phyloP scores from a whole-genome alignment of 2,888 invertebrate species.

The Drosophila antonietae region DNA sequence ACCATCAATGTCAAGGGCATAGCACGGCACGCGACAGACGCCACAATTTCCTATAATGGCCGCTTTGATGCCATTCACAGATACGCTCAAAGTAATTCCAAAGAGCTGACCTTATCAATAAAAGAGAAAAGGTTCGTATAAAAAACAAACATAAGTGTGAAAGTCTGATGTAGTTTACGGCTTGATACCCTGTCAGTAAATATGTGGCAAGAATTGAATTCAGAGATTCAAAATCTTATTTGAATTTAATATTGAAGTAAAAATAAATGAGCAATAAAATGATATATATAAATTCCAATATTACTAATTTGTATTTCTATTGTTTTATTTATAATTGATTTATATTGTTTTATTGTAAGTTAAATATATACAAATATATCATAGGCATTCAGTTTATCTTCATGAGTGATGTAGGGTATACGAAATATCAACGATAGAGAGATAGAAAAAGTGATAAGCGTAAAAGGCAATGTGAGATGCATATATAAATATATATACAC shows the following conservation, averaged over 20 bases:
- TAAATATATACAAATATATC: not conserved
- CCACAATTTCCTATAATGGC: constrained; percentile 48
- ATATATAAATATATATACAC: not conserved
- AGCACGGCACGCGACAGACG: constrained; percentile 28
- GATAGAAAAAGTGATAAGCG: constrained; percentile 48
- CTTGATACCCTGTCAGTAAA: not conserved
- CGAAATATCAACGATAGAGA: constrained; percentile 26
- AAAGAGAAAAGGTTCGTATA: constrained; percentile 6
- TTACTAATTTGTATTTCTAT: not conserved
- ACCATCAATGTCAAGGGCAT: constrained; percentile 56
- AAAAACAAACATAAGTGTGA: not conserved
- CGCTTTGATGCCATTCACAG: constrained; percentile 35
- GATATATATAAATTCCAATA: not conserved
- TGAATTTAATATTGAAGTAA: too few species aligned
- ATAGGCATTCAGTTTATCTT: not conserved
- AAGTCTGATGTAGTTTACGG: too few species aligned
- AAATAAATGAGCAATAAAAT: not conserved
- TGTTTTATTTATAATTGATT: not conserved
- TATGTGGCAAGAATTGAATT: not conserved
- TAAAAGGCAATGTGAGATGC: constrained; percentile 29
- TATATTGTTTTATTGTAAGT: too few species aligned
- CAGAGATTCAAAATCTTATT: not conserved
- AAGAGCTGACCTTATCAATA: constrained; percentile 41
- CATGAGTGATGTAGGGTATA: not conserved
- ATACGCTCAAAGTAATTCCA: constrained; percentile 13